A percentile compares a stretch with the other conserved stretches of the same genome.
Conservation (phyloP, 64 coral and sea anemone genomes). For the Catalaphyllia jardinei region DNA sequence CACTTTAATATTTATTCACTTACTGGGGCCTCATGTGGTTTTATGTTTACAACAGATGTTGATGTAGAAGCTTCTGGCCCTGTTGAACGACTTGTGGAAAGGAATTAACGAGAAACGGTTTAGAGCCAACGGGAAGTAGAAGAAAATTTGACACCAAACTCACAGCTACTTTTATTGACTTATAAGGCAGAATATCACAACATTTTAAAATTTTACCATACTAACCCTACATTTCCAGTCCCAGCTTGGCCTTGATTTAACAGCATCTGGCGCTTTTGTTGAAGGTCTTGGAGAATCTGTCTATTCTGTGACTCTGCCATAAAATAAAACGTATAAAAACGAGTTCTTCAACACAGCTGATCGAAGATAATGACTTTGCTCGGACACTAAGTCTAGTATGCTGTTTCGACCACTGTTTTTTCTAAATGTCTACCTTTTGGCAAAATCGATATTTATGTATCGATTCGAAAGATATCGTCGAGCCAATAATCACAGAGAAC, state of each 20-base stretch:
- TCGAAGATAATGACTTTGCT: too few species aligned
- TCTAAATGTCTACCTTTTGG: background rate
- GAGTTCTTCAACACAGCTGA: too few species aligned
- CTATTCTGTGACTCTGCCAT: slow-evolving; percentile 74
- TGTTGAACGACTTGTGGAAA: background rate
- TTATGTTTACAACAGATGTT: background rate
- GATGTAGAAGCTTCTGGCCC: slow-evolving; percentile 24
- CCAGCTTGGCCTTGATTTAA: slow-evolving; percentile 66
- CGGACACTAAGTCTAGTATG: too few species aligned
- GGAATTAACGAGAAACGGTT: too few species aligned
- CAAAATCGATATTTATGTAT: background rate
- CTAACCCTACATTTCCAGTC: background rate
- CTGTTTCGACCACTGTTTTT: background rate
- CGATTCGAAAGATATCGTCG: background rate
- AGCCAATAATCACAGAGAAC: background rate
- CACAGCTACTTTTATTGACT: too few species aligned
- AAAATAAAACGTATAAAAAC: background rate
- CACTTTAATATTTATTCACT: background rate
- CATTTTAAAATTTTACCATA: background rate
- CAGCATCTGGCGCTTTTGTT: slow-evolving; percentile 82
- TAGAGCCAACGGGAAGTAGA: too few species aligned
- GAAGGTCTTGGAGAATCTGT: slow-evolving; percentile 84
- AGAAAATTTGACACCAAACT: too few species aligned
- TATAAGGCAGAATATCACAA: background rate
- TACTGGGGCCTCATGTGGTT: slow-evolving; percentile 19